These are phyloP conservation scores for Clavelina lepadiformis DNA, from an alignment of 23 tunicate genomes.

Conservation along the genomic window DNA sequence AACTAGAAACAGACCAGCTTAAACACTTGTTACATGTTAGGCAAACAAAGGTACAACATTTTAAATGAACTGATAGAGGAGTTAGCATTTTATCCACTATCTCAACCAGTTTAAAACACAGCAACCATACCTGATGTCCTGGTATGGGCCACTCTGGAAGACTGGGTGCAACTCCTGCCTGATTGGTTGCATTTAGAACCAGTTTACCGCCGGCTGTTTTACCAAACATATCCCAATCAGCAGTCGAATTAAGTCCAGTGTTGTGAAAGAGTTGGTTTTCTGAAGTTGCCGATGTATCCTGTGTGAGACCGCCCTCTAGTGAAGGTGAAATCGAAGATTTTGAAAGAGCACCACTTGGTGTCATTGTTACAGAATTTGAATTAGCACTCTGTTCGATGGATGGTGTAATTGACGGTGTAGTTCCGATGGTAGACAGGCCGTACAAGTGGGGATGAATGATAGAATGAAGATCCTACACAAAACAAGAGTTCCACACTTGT, in stretches of 20 bases:
- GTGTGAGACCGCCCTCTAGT: too few species aligned
- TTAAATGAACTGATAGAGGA: too few species aligned
- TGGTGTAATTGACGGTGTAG: background rate
- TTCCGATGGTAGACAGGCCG: slow-evolving; percentile 24
- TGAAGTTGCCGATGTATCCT: background rate
- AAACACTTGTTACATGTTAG: too few species aligned
- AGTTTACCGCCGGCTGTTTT: slow-evolving; percentile 19
- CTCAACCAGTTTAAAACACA: too few species aligned
- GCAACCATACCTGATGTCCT: slow-evolving; percentile 14
- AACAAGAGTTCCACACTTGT: background rate
- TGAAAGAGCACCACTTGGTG: background rate
- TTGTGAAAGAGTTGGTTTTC: background rate
- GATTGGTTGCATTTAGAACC: slow-evolving; percentile 2
- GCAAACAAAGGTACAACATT: too few species aligned
- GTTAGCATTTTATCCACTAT: too few species aligned
- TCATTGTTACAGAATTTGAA: background rate
- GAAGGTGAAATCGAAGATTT: background rate
- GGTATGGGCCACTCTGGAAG: slow-evolving; percentile 17
- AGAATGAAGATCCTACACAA: slow-evolving; percentile 27
- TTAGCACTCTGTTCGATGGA: background rate
- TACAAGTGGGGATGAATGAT: slow-evolving; percentile 60
- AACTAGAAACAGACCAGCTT: too few species aligned
- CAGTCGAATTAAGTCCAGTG: background rate
- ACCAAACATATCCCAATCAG: slow-evolving; percentile 34
- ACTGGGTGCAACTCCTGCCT: background rate